Evolutionary conservation across 2,888 invertebrate species (phyloP).

Genomic region (Ophion ventricosus): DNA sequence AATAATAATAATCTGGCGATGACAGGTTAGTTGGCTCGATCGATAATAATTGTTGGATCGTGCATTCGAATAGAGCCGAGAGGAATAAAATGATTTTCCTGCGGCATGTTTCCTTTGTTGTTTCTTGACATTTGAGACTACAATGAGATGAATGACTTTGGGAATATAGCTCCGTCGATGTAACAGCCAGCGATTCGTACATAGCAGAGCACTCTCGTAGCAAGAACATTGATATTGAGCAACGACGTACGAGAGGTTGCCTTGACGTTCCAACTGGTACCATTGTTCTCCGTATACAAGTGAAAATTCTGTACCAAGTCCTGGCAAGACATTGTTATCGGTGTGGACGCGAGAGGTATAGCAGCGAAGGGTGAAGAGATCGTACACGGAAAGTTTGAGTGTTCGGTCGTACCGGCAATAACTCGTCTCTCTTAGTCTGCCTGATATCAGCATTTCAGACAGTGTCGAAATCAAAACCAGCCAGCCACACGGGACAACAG

Average conservation of each 20-base stretch:
- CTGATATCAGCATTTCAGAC: constrained; percentile 22
- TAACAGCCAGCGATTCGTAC: neutral
- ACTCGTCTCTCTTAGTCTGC: constrained; percentile 7
- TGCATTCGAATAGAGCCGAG: constrained; percentile 5
- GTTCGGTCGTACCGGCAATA: constrained; percentile 32
- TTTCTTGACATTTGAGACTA: neutral
- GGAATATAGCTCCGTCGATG: constrained; percentile 7
- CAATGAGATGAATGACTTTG: neutral
- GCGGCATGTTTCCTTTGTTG: neutral
- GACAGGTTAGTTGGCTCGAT: constrained; percentile 2
- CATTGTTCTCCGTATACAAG: constrained; percentile 50
- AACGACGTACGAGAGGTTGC: constrained; percentile 22
- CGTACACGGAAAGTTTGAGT: constrained; percentile 20
- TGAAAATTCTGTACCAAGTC: constrained; percentile 54
- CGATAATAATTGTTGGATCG: constrained; percentile 9
- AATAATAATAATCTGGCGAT: no score
- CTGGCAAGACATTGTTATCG: constrained; percentile 51
- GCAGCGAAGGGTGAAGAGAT: constrained; percentile 4
- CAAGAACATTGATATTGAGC: constrained; percentile 53
- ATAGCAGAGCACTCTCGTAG: constrained; percentile 15
- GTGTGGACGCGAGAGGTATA: constrained; percentile 6
- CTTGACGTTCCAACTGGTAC: constrained; percentile 46
- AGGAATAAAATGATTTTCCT: constrained; percentile 19
- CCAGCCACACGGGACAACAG: constrained; percentile 11
- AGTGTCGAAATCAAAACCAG: constrained; percentile 22